Percentiles rank a stretch among this genome's conserved stretches.
phyloP scores from a whole-genome alignment of 2,113 vertebrate species.

The Aplodontia rufa region DNA sequence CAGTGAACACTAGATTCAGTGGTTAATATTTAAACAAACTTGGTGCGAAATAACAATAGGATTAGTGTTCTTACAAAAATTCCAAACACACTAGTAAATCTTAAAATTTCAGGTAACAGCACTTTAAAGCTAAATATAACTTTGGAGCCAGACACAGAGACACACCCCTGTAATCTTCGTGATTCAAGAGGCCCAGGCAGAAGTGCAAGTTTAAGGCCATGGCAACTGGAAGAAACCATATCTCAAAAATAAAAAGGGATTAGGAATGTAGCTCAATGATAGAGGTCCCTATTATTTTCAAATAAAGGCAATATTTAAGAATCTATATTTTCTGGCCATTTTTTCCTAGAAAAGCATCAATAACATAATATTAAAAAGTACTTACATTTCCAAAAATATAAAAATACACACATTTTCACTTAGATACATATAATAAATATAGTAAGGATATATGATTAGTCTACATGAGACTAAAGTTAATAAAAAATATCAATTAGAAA shows the following conservation, averaged over 20 bases:
- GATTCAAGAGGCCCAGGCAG: no score
- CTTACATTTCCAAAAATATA: background rate
- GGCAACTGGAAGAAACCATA: no score
- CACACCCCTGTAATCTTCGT: no score
- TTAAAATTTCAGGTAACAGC: background rate
- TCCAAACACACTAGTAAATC: background rate
- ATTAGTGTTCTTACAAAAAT: background rate
- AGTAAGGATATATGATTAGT: background rate
- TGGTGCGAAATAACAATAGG: background rate
- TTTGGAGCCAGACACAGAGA: no score
- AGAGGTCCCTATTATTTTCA: no score
- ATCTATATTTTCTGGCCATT: slow-evolving; percentile 13
- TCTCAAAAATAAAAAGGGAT: no score
- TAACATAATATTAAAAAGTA: slow-evolving; percentile 2
- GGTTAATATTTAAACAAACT: background rate
- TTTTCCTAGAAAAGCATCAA: background rate
- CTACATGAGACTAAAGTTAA: background rate
- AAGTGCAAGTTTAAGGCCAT: no score
- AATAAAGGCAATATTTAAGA: slow-evolving; percentile 4
- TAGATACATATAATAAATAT: background rate
- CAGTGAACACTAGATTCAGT: background rate
- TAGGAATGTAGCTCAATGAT: no score
- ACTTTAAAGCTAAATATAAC: slow-evolving; percentile 23
- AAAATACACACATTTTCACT: background rate
- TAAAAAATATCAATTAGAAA: background rate